Evolutionary conservation across 2,113 vertebrate species (phyloP), one percentile per base, ranked within the genome.

Genomic region (Oreocharis arfaki): DNA sequence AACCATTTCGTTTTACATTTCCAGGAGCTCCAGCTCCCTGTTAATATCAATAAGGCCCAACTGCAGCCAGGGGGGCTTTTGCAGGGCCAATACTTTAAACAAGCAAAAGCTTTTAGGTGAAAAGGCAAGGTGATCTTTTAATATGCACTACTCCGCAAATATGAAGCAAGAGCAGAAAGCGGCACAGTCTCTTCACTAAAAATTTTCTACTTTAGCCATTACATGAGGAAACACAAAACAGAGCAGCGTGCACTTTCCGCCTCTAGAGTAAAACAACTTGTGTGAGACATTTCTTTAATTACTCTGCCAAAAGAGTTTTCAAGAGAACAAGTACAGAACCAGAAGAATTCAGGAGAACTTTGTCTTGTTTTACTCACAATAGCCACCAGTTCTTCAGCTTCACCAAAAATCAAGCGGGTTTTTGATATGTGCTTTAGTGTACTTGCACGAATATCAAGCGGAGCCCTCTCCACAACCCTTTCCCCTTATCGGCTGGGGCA

Each of bases 1-100:
- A 97, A 97, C 69, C 88, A 93, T 96, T 97, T 96, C 84, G 78
- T 97, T 96, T 97, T 91, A 86, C 83, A 85, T 60, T 83, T 85
- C 85, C 73, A 77, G 70, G 94, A 95, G 64, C 87, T 80, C 60
- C 84, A 80, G 80, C 56, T 96, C 82, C 84, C 89, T 46, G 32
- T 30, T 75, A 60, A 7, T 7, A 68, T 55, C 52, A 68, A 16
- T 1, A 10, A 77, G 53, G 65, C 67, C 74, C 81, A 59, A 15
- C 35, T 27, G 5, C 22, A 53, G 37, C 16, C 3, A 0, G 55
- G 5, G 10, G 13, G 21, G 42, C 18, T 64, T 84, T 77, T 3
- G 4, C 3, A 10, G 44, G 8, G 44, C 26, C 0, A 0, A 13
- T 27, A 55, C 13, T 23, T 32, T 1, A 44, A 87, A 63, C 50